Evolutionary conservation across 1,140 invertebrate genomes (phyloP).

Genomic region (Globodera rostochiensis): DNA sequence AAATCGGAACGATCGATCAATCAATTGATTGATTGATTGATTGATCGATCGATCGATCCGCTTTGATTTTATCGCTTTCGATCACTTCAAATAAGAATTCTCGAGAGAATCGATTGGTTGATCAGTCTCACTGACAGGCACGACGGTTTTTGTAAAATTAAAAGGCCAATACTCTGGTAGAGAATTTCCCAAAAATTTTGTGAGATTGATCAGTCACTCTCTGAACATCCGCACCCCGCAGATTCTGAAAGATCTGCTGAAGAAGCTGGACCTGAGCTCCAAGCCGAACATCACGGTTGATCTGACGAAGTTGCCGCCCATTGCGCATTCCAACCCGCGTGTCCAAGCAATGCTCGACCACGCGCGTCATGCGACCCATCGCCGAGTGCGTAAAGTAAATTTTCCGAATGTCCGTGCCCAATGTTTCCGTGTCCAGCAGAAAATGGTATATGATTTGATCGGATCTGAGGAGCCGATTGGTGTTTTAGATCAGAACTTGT

Average conservation of each 20-base stretch:
- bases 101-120: background rate
- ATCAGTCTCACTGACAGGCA: background rate
- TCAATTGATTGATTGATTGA: background rate
- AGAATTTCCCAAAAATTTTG: background rate
- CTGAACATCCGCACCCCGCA: constrained; percentile 32
- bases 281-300: constrained; percentile 55
- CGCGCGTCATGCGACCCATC: constrained; percentile 45
- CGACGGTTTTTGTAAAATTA: background rate
- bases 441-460: no score
- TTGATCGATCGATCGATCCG: background rate
- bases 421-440: background rate
- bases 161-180: background rate
- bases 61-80: background rate
- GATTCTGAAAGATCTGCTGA: constrained; percentile 51
- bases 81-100: background rate
- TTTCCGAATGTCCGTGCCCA: background rate
- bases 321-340: constrained; percentile 35
- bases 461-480: no score
- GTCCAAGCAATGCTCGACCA: constrained; percentile 45
- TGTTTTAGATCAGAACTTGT: no score
- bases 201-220: constrained; percentile 23
- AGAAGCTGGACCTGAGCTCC: constrained; percentile 44
- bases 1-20: background rate
- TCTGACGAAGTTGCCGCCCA: constrained; percentile 42
- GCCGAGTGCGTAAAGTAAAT: constrained; percentile 42